phyloP scores from a whole-genome alignment of 2,113 vertebrate genomes.

The Ivindomyrus marchei region DNA sequence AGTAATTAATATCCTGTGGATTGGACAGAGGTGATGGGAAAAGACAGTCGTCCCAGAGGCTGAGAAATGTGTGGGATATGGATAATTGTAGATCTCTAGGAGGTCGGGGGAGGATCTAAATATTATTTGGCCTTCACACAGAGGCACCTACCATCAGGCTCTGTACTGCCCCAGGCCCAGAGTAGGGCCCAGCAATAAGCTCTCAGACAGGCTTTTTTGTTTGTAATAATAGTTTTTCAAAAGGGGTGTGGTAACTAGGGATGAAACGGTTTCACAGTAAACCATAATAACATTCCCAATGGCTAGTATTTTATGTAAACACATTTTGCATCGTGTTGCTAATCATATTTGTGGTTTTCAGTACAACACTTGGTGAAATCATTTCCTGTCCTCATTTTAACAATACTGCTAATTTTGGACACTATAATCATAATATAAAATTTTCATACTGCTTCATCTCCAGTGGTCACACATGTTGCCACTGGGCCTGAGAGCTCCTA shows the following conservation, averaged over 20 bases:
- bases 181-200: neutral
- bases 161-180: neutral
- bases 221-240: neutral
- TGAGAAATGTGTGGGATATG: neutral
- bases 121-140: neutral
- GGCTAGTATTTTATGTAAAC: neutral
- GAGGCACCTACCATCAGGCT: neutral
- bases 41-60: neutral
- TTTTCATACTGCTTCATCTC: neutral
- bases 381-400: neutral
- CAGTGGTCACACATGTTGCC: neutral
- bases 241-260: neutral
- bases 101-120: neutral
- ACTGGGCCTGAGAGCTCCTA: neutral
- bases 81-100: neutral
- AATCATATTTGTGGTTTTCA: neutral
- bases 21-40: neutral
- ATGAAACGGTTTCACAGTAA: neutral
- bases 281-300: neutral
- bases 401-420: neutral
- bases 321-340: neutral
- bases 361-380: neutral
- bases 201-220: neutral
- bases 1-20: neutral
- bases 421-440: neutral